Conservation (phyloP, 2,113 vertebrate species). For the Caretta caretta region DNA sequence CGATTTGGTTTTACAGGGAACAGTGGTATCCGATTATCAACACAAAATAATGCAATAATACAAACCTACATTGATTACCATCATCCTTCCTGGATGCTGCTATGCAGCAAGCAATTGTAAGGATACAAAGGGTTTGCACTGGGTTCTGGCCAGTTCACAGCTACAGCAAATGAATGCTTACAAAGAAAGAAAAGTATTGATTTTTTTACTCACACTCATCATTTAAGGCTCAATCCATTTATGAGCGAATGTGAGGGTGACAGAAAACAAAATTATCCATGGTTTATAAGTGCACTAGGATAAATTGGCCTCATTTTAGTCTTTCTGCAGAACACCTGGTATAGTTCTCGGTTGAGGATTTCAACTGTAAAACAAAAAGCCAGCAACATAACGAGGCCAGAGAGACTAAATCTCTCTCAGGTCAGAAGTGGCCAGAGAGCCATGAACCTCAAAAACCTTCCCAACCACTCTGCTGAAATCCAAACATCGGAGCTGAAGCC, state of each 20-base stretch:
- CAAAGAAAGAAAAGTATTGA: neutral
- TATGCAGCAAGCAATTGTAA: neutral
- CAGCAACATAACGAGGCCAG: neutral
- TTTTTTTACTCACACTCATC: slow-evolving; percentile 25
- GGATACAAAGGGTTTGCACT: neutral
- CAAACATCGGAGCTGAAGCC: too few species aligned
- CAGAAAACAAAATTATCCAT: neutral
- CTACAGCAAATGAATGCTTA: neutral
- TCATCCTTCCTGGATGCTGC: neutral
- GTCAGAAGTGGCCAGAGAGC: neutral
- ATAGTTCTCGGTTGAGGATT: neutral
- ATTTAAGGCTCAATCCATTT: neutral
- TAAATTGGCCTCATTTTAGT: neutral
- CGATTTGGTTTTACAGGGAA: neutral
- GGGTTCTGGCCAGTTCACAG: neutral
- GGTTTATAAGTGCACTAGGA: neutral
- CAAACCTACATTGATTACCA: neutral
- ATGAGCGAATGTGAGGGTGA: neutral
- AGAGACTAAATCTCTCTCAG: neutral
- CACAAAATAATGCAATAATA: neutral
- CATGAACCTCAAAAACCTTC: neutral
- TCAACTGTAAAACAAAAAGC: neutral
- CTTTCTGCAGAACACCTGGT: neutral
- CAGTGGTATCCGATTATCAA: neutral
- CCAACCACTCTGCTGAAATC: neutral